Evolutionary conservation across 1,140 invertebrate genomes (phyloP), one percentile per base, ranked within the genome.

Genomic region (Teleopsis dalmanni): DNA sequence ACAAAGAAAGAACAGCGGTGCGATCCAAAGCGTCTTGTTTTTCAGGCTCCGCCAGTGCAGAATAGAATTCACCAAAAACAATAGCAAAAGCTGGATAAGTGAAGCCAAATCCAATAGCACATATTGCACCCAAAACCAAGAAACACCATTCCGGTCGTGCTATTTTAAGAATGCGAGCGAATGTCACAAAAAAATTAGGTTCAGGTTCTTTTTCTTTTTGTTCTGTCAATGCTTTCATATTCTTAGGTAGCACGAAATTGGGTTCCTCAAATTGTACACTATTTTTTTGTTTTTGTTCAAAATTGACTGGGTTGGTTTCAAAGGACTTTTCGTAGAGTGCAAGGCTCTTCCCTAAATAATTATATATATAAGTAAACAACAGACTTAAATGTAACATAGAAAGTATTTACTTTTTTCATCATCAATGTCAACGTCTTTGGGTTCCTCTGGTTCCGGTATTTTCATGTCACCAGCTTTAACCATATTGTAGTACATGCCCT

Each of bases 11-110:
- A 0, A 76, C 68, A 4, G 82, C 75, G 0, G 84, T 83, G 36
- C 83, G 72, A 0, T 65, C 40, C 1, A 76, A 71, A 0, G 87
- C 80, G 47, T 75, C 73, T 3, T 77, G 61, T 2, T 77, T 70
- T 50, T 88, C 77, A 18, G 58, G 29, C 3, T 76, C 59, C 22
- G 73, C 51, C 6, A 69, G 50, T n/a, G 65, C 85, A 44, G 81
- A 81, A 47, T 89, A 78, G 44, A 93, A 84, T 67, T 92, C 85
- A 45, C 88, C 87, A 63, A 95, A 90, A 0, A 93, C 65, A 3
- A 95, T 75, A 0, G 90, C 83, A 64, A 91, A 93, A 1, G 79
- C 76, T 0, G 91, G 90, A 56, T 89, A 83, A 4, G 82, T 78
- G 1, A 78, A 78, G 1, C 91, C 91, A 25, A 85, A 81, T 7